Evolutionary conservation across 64 coral and sea anemone genomes (phyloP).

Genomic region (Montipora sp.): DNA sequence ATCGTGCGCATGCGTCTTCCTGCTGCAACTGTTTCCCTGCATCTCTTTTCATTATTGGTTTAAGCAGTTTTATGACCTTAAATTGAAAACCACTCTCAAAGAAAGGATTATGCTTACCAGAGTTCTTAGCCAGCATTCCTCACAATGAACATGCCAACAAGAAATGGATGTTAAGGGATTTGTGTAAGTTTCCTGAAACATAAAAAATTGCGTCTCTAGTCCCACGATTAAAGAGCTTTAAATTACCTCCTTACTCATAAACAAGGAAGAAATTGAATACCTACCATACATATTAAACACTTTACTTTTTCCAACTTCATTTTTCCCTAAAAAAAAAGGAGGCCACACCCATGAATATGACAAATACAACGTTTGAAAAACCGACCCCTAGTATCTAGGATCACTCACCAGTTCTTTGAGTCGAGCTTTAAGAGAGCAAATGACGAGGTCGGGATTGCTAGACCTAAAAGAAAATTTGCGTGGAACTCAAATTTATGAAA

Average conservation of each 20-base stretch:
- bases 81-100: too few relatives aligned
- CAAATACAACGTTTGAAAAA: too few relatives aligned
- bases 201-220: neutral
- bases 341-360: neutral
- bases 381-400: too few relatives aligned
- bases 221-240: too few relatives aligned
- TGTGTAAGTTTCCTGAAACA: conserved; percentile 88
- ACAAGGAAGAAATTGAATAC: conserved; percentile 8
- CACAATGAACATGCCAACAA: conserved; percentile 96
- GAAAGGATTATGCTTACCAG: conserved; percentile 48
- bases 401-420: conserved; percentile 83
- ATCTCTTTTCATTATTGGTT: too few relatives aligned
- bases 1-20: too few relatives aligned
- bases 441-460: conserved; percentile 72
- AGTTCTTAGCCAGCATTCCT: conserved; percentile 94
- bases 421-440: conserved; percentile 73
- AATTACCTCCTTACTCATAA: neutral
- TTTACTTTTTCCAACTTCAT: conserved; percentile 84
- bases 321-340: conserved; percentile 60
- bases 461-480: neutral
- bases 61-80: too few relatives aligned
- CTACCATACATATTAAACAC: conserved; percentile 94
- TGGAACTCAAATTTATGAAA: neutral
- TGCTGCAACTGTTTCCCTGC: too few relatives aligned
- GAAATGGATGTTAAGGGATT: conserved; percentile 86